Evolutionary conservation across 2,113 vertebrate species (phyloP).

Genomic region (Lepidothrix coronata): DNA sequence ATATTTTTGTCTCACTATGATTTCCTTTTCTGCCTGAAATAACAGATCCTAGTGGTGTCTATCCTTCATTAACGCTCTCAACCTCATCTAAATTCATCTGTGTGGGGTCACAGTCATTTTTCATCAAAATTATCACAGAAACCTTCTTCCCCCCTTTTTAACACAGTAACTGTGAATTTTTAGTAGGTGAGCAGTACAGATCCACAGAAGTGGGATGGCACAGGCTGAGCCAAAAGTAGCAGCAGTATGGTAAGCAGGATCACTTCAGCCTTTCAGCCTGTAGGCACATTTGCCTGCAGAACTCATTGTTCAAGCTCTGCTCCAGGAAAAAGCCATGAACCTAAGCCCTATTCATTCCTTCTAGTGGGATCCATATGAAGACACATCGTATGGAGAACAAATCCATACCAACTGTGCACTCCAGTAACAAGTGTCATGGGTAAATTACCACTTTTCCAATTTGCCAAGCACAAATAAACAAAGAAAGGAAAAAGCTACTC

Average conservation of each 20-base stretch:
- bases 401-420: not conserved
- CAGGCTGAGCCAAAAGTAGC: constrained; percentile 34
- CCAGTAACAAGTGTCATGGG: not conserved
- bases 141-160: not conserved
- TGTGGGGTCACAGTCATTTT: not conserved
- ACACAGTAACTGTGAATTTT: constrained; percentile 7
- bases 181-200: constrained; percentile 29
- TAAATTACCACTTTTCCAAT: constrained; percentile 31
- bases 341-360: not conserved
- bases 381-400: not conserved
- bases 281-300: not conserved
- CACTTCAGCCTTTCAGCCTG: constrained; percentile 1
- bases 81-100: constrained; percentile 10
- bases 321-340: not conserved
- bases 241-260: constrained; percentile 3
- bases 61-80: constrained; percentile 10
- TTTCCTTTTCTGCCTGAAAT: constrained; percentile 36
- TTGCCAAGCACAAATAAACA: constrained; percentile 31
- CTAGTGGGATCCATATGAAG: not conserved
- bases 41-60: not conserved
- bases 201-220: constrained; percentile 9
- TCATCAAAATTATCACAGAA: constrained; percentile 14
- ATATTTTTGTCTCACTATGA: not conserved
- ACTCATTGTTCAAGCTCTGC: not conserved
- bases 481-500: constrained; percentile 17